Percentiles rank a stretch among this genome's conserved stretches.
These are phyloP conservation scores for Diuraphis noxia DNA, from an alignment of 1,140 invertebrate genomes.

Conservation along the genomic window DNA sequence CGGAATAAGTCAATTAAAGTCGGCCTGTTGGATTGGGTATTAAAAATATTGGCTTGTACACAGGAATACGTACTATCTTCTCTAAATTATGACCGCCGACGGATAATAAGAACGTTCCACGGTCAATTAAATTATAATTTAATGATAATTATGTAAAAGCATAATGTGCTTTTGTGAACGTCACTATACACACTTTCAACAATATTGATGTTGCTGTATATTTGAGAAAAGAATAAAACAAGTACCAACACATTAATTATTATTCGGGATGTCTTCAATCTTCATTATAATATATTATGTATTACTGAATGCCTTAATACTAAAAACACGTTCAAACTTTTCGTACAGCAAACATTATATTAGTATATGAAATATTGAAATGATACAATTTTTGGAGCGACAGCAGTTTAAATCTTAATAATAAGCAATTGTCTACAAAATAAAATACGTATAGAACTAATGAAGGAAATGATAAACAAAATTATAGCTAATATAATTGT, in stretches of 20 bases:
- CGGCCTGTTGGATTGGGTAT: neutral
- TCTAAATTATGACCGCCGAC: neutral
- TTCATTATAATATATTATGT: neutral
- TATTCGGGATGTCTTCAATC: neutral
- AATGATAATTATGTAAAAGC: neutral
- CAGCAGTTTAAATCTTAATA: neutral
- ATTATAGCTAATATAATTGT: neutral
- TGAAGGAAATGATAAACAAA: neutral
- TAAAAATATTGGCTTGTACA: neutral
- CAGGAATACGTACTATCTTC: neutral
- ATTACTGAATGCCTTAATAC: neutral
- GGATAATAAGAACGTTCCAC: neutral
- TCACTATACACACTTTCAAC: neutral
- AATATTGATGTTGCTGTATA: neutral
- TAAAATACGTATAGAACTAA: neutral
- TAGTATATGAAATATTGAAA: too few relatives aligned
- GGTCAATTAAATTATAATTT: conserved; percentile 7
- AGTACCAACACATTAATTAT: neutral
- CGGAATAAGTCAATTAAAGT: conserved; percentile 8
- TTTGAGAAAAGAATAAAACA: neutral
- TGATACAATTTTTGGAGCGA: neutral
- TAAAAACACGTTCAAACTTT: too few relatives aligned
- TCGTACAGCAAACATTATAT: too few relatives aligned
- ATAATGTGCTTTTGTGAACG: neutral
- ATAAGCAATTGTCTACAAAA: neutral